Percentiles rank a stretch among this genome's conserved stretches.
Evolutionary conservation across 1,140 invertebrate genomes (phyloP).

Genomic region (Melanaphis sacchari): DNA sequence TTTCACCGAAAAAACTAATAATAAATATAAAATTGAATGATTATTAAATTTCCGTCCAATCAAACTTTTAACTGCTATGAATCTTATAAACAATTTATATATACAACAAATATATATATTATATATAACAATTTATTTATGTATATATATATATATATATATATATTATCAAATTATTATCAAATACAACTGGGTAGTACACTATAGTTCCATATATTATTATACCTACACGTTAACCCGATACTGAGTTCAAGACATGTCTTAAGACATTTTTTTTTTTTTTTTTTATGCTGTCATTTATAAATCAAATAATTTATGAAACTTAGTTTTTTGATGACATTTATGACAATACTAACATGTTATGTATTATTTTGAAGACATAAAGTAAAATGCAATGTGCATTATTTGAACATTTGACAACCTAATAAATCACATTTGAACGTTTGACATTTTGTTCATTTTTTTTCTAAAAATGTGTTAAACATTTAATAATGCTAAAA

Average conservation of each 20-base stretch:
- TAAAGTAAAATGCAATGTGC: neutral
- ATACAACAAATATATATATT: too few relatives aligned
- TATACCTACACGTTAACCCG: neutral
- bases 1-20: neutral
- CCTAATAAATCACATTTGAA: neutral
- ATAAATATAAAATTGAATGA: neutral
- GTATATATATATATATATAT: too few relatives aligned
- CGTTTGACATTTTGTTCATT: neutral
- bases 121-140: too few relatives aligned
- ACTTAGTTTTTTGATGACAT: neutral
- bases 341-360: neutral
- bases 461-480: neutral
- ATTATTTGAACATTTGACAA: neutral
- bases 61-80: neutral
- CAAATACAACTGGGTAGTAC: too few relatives aligned
- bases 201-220: neutral
- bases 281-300: neutral
- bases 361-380: neutral
- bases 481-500: neutral
- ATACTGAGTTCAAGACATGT: neutral
- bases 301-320: neutral
- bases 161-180: too few relatives aligned
- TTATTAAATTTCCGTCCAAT: neutral
- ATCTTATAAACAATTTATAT: neutral
- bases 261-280: neutral